Evolutionary conservation across 2,113 vertebrate genomes (phyloP).

Genomic region (Vulpes lagopus): DNA sequence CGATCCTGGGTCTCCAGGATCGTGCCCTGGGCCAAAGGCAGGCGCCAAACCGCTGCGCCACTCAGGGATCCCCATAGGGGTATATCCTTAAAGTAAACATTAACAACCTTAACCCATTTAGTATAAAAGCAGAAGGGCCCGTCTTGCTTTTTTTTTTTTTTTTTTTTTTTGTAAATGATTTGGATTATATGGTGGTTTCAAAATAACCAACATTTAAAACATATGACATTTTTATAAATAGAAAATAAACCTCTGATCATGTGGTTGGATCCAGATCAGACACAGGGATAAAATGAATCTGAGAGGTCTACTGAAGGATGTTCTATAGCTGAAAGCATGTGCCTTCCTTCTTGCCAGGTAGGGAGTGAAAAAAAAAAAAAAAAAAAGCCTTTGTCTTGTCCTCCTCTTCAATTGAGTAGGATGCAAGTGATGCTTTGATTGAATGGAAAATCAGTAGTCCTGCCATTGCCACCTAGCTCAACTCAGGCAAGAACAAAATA

Average conservation of each 20-base stretch:
- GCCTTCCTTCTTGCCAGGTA: slow-evolving; percentile 70
- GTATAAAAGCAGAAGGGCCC: background rate
- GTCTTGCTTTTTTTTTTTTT: background rate
- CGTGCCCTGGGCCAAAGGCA: no score
- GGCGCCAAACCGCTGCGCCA: no score
- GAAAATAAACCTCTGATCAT: slow-evolving; percentile 78
- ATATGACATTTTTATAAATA: slow-evolving; percentile 77
- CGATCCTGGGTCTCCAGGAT: no score
- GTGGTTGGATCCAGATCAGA: slow-evolving; percentile 63
- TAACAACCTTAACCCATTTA: slow-evolving; percentile 50
- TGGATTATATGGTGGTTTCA: slow-evolving; percentile 64
- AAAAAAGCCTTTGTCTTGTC: slow-evolving; percentile 76
- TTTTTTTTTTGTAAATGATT: slow-evolving; percentile 41
- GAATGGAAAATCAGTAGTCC: slow-evolving; percentile 84
- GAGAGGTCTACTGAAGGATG: slow-evolving; percentile 63
- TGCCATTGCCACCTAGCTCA: slow-evolving; percentile 81
- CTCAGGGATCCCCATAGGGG: background rate
- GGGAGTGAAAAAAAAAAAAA: slow-evolving; percentile 61
- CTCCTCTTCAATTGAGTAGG: slow-evolving; percentile 81
- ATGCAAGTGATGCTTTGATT: slow-evolving; percentile 82
- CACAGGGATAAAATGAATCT: slow-evolving; percentile 59
- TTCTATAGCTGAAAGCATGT: slow-evolving; percentile 67
- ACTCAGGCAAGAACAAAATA: slow-evolving; percentile 64
- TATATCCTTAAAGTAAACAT: slow-evolving; percentile 31
- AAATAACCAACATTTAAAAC: slow-evolving; percentile 66